Evolutionary conservation across 2,888 invertebrate species (phyloP), one percentile per base, ranked within the genome.

Genomic region (Piscicola geometra): DNA sequence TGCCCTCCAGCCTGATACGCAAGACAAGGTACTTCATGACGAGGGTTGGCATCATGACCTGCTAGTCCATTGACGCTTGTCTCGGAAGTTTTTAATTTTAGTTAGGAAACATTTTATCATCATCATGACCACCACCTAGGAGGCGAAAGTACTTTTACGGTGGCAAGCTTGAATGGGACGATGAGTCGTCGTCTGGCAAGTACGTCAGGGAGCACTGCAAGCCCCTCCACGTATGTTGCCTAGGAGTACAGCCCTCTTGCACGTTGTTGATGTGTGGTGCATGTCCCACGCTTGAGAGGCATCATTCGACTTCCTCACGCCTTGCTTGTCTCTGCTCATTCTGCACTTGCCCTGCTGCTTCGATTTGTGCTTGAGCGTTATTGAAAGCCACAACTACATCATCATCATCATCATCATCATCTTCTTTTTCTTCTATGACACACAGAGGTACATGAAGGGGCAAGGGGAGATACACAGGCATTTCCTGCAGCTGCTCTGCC

Each of bases 401-500:
- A n/a, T n/a, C n/a, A n/a, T n/a, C n/a, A n/a, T n/a, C n/a, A n/a
- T n/a, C n/a, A n/a, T n/a, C n/a, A n/a, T n/a, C 70, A 21, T 69
- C n/a, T n/a, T n/a, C n/a, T n/a, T n/a, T n/a, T n/a, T n/a, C n/a
- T n/a, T n/a, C n/a, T n/a, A n/a, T n/a, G n/a, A n/a, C 60, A 25
- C 35, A 76, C 87, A 88, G 75, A 90, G 94, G 92, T 91, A 95
- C 87, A 95, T 95, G 87, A 90, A 93, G 86, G 56, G 50, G n/a
- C 93, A 93, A 81, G 92, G 93, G 82, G 91, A 92, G 81, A 97
- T 97, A 83, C 93, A 97, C 86, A 90, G 91, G 79, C 91, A 93
- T 84, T 88, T 99, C 83, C 98, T 99, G 86, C 94, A 97, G 85
- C 88, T 99, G 84, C 91, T 99, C 82, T 90, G 91, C 82, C 90